These are phyloP conservation scores for Bombylius major DNA, from an alignment of 2,888 invertebrate species.

Conservation along the genomic window DNA sequence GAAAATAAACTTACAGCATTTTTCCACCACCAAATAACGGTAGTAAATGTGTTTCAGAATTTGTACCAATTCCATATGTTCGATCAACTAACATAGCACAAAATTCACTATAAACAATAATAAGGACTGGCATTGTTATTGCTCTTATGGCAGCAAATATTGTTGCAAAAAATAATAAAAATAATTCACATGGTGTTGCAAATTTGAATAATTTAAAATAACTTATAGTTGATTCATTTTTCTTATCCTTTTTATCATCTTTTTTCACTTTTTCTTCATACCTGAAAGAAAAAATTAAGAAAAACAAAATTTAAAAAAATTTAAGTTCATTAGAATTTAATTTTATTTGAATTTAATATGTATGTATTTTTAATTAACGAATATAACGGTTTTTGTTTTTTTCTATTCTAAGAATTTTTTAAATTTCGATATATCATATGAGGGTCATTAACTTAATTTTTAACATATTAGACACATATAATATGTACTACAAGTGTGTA, in stretches of 20 bases:
- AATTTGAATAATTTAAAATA: conserved; percentile 39
- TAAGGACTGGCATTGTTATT: conserved; percentile 51
- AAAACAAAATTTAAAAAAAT: too few species aligned
- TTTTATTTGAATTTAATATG: too few species aligned
- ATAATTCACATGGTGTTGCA: conserved; percentile 45
- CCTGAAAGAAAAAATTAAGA: not conserved
- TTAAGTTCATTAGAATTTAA: too few species aligned
- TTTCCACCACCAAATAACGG: conserved; percentile 51
- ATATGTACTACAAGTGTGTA: too few species aligned
- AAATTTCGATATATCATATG: too few species aligned
- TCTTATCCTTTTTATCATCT: conserved; percentile 11
- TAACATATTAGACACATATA: too few species aligned
- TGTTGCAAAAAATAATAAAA: conserved; percentile 43
- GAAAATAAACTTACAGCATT: conserved; percentile 37
- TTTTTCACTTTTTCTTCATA: conserved; percentile 19
- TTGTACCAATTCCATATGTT: conserved; percentile 44
- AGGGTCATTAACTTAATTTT: too few species aligned
- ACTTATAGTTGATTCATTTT: conserved; percentile 21
- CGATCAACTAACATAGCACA: conserved; percentile 56
- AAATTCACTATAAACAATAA: conserved; percentile 62
- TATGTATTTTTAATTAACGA: too few species aligned
- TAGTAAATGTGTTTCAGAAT: conserved; percentile 45
- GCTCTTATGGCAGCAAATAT: conserved; percentile 48
- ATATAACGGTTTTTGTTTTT: too few species aligned
- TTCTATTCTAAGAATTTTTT: too few species aligned